Base-by-base conservation (phyloP, 2,888 invertebrate species). In the Pheosia gnoma region DNA sequence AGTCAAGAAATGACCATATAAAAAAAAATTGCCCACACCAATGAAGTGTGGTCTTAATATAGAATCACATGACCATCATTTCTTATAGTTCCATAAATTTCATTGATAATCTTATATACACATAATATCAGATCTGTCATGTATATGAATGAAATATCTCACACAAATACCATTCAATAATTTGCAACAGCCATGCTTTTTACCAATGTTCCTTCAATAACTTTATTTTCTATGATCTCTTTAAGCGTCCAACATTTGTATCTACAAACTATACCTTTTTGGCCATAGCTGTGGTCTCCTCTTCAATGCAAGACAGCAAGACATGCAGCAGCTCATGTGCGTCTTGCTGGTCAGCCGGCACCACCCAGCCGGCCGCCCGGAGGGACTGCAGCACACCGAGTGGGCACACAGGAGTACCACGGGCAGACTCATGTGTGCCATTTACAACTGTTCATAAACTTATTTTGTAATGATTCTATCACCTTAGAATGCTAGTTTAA, bases 261-360 rank as follows among this genome's bases (percentile, higher is more conserved):
- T 25, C 25, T 25, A 25, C 25, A 25, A 25, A 25, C 25, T 25
- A 25, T 25, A 95, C 96, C 90, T 95, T 95, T 75, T 93, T 94
- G 11, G 94, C 86, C 85, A 94, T 93, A 78, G 94, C 94, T 49
- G 93, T 94, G 43, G 95, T 95, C 88, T 99, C 99, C 82, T 98
- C 97, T 83, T 98, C 98, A 58, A 99, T 92, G 11, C 98, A 98
- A n/a, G 97, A 96, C 8, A 98, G 94, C 75, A 99, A 91, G 8
- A 98, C 96, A 86, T 98, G 98, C 76, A 99, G 96, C 59, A 99
- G 88, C 89, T 99, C 99, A 84, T 98, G 98, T 0, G 98, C 97
- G 90, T 99, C 99, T 88, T 98, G 97, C 90, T 99, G 98, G 71
- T 98, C 98, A 37, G 96, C 95, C 0, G 98, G 96, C 73, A 98